Base-by-base conservation (phyloP, 2,888 invertebrate species). In the Sussaba pulchella region DNA sequence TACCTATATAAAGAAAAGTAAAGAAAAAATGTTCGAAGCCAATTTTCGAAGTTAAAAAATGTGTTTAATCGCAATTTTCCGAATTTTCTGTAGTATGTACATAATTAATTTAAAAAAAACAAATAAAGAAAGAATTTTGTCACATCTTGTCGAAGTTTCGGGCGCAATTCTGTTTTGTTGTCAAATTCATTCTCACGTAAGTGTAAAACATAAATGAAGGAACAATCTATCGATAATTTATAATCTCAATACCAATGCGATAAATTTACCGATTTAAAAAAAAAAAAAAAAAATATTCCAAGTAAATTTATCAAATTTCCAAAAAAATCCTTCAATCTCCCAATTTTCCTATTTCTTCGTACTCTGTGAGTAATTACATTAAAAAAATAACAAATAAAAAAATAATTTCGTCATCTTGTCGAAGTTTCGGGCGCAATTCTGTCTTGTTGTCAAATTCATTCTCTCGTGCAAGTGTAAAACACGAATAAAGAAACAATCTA, bases 161-260 rank as follows among this genome's bases (percentile, higher is more conserved):
- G 14, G 24, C 43, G 14, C 26, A 36, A 36, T 57, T 57, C 17
- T 36, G 31, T 57, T 31, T 57, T 57, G 31, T n/a, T n/a, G n/a
- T n/a, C n/a, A n/a, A n/a, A n/a, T n/a, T n/a, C n/a, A n/a, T n/a
- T 75, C 36, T 66, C 54, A 54, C 31, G 69, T 67, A 66, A 82
- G 61, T 47, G 76, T 77, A 70, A 52, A 43, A 57, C 14, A 9
- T 47, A 12, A 24, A 43, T 14, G 43, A 19, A 9, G 72, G 41
- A 52, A 70, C 59, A 64, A 43, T 78, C 72, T 54, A 67, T 41
- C 57, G 8, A 71, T 78, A 57, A 66, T 76, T 72, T 81, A 78
- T 76, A 61, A 59, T 54, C 14, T 8, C 26, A 2, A 50, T 47
- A 17, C 10, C n/a, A 66, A 41, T 61, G 59, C 50, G 45, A 78